These are phyloP conservation scores for Periophthalmus modestus DNA, from an alignment of 2,113 vertebrate species.

Conservation along the genomic window DNA sequence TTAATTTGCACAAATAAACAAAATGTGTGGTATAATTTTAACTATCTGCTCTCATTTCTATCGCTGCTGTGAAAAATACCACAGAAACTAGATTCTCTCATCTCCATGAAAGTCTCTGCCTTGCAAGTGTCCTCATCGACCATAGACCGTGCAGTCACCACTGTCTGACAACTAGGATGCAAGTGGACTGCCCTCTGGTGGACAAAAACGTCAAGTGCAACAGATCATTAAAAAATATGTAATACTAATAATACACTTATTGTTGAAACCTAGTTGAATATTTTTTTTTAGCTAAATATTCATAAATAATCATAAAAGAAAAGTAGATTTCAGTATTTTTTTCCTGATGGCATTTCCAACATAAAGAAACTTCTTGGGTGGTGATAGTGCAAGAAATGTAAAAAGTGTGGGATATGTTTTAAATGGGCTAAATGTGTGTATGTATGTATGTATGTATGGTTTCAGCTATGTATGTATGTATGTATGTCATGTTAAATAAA, in stretches of 20 bases:
- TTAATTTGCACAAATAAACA: neutral
- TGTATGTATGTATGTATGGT: no score
- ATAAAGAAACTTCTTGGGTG: no score
- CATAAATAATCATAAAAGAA: no score
- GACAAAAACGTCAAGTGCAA: slow-evolving; percentile 32
- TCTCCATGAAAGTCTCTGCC: neutral
- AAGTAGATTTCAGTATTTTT: no score
- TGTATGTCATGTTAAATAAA: no score
- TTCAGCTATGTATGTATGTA: no score
- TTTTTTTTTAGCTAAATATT: no score
- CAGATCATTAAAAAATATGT: neutral
- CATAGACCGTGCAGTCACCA: neutral
- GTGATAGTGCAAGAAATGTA: no score
- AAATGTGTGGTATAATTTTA: neutral
- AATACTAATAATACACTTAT: neutral
- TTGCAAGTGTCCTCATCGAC: neutral
- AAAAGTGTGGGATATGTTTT: no score
- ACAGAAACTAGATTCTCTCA: slow-evolving; percentile 6
- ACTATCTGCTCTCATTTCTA: neutral
- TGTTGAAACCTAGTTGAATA: no score
- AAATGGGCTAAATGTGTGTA: no score
- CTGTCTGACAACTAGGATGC: slow-evolving; percentile 18
- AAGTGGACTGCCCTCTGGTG: slow-evolving; percentile 59
- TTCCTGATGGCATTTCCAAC: no score
- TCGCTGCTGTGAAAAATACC: slow-evolving; percentile 15